Evolutionary conservation across 2,888 invertebrate genomes (phyloP), one percentile per base, ranked within the genome.

Genomic region (Elegia similella): DNA sequence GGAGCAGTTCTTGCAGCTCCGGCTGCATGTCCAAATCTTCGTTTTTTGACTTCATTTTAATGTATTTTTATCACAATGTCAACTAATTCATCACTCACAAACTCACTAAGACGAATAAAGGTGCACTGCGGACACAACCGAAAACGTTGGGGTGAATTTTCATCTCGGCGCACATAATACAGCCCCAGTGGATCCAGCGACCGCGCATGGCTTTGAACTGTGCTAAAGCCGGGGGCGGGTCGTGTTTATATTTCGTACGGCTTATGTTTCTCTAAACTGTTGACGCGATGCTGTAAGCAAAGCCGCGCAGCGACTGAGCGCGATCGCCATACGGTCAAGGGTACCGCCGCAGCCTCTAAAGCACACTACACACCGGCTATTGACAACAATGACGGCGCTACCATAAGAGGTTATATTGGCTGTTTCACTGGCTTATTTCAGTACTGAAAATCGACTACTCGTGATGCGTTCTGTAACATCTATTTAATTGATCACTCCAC

Each of bases 1-100:
- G 86, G 58, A 91, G 77, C 61, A 91, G 68, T 66, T 88, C 90
- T 71, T 91, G 82, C 65, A 90, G 75, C 77, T 91, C 90, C 30
- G 88, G 80, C 69, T 78, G 83, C 48, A 75, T 69, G 57, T 69
- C 75, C 34, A 64, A 44, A 23, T 78, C 76, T 16, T 77, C 81
- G 59, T 65, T 76, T 60, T 70, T 82, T 30, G 82, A 64, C 68
- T 84, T 87, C 89, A 89, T 89, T 32, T 68, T 75, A 38, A 57
- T 57, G 66, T 72, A n/a, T n/a, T 60, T 61, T 73, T 72, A 58
- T 64, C 75, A 81, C 77, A 62, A 56, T 61, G 56, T 68, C 62
- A 59, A 57, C 65, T 70, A 73, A 66, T 66, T 70, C 68, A 72
- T 69, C 60, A 69, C 58, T 60, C 32, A 57, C 30, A 54, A 54